Evolutionary conservation across 2,797 vertebrate species (phyloP).

Genomic region (Leptatherina wallacei): DNA sequence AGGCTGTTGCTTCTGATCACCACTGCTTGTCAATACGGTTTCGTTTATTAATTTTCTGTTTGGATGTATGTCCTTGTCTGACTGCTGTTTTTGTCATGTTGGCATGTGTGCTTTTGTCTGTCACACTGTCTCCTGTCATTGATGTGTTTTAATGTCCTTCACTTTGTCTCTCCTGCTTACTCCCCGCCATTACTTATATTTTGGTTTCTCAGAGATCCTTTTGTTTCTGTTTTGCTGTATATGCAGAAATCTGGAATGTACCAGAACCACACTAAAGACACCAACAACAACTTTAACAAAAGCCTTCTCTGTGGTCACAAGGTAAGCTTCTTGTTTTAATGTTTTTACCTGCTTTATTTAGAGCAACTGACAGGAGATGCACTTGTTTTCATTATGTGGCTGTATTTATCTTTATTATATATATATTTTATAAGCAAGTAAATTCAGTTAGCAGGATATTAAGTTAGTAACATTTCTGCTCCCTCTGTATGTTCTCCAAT

Average conservation of each 20-base stretch:
- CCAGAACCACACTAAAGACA: conserved; percentile 77
- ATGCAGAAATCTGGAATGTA: conserved; percentile 78
- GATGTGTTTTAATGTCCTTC: conserved; percentile 42
- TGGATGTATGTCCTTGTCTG: conserved; percentile 49
- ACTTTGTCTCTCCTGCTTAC: conserved; percentile 27
- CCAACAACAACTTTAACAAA: conserved; percentile 79
- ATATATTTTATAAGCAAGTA: neutral
- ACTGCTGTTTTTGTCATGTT: conserved; percentile 35
- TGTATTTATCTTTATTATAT: conserved; percentile 2
- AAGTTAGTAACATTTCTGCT: conserved; percentile 20
- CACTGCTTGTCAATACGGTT: conserved; percentile 50
- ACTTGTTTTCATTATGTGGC: neutral
- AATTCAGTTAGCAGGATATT: neutral
- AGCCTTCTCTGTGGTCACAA: conserved; percentile 75
- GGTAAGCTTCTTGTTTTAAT: conserved; percentile 69
- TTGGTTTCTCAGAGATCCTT: conserved; percentile 32
- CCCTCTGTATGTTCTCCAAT: neutral
- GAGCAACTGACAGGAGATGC: neutral
- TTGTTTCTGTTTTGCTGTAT: conserved; percentile 34
- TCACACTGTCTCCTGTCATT: conserved; percentile 14
- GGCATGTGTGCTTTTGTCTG: conserved; percentile 25
- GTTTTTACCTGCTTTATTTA: conserved; percentile 37
- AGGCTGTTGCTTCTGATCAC: conserved; percentile 43
- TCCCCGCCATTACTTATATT: conserved; percentile 21
- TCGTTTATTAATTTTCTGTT: conserved; percentile 53